A percentile compares a stretch with the other conserved stretches of the same genome.
Evolutionary conservation across 1,140 invertebrate species (phyloP).

Genomic region (Lerema accius): DNA sequence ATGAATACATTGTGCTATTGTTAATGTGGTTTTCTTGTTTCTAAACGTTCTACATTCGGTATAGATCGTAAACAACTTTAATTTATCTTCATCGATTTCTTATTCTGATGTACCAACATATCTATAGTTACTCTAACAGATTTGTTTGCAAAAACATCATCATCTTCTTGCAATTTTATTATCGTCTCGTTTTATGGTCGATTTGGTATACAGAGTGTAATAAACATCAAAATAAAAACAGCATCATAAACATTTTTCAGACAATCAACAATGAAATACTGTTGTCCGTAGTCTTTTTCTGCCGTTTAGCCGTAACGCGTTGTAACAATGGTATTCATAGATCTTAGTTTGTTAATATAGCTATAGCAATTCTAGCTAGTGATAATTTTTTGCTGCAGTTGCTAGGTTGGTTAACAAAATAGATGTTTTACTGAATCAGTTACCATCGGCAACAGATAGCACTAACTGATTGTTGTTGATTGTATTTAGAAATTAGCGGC

Average conservation of each 20-base stretch:
- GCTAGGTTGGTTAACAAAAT: background rate
- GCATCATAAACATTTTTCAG: conserved; percentile 6
- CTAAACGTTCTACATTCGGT: background rate
- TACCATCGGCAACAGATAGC: no score
- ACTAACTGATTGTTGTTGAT: no score
- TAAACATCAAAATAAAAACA: conserved; percentile 12
- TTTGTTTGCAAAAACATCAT: background rate
- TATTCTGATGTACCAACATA: background rate
- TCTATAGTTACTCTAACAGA: background rate
- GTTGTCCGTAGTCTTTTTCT: conserved; percentile 13
- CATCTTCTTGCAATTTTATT: conserved; percentile 7
- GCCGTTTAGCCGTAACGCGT: background rate
- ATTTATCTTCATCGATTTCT: no score
- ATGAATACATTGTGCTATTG: background rate
- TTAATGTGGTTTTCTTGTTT: background rate
- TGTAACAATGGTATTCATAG: conserved; percentile 11
- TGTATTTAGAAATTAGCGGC: no score
- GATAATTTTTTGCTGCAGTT: background rate
- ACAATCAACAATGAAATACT: conserved; percentile 11
- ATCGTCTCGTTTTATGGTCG: conserved; percentile 2
- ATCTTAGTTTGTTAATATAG: background rate
- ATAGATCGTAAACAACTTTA: no score
- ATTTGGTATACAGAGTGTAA: conserved; percentile 14
- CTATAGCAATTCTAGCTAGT: background rate
- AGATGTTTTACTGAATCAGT: no score